Evolutionary conservation across 2,113 vertebrate species (phyloP), one percentile per base, ranked within the genome.

Genomic region (Calypte anna): DNA sequence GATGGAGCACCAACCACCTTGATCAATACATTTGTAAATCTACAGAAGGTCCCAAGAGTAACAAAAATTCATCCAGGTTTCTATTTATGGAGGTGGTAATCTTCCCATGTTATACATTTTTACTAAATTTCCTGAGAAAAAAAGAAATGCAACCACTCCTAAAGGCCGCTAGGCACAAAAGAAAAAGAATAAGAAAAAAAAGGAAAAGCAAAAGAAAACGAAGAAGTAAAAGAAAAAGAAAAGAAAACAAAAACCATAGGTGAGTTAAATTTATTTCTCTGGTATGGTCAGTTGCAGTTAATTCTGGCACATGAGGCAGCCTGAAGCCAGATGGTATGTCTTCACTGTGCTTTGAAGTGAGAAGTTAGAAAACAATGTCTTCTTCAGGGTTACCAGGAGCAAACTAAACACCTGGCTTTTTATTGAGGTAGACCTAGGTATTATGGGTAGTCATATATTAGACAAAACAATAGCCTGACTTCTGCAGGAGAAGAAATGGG

Each of bases 1-100:
- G 91, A 90, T 70, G 55, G 40, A 93, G 64, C 54, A 74, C 53
- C 53, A 55, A 81, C 31, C 8, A 48, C 31, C 38, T 86, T 86
- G 44, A 63, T 82, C 63, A 88, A 80, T 87, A 55, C 59, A 94
- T 81, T 91, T 93, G 67, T 92, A 95, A 96, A 86, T 82, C 66
- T 94, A 17, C 27, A 93, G 43, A 70, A 87, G 63, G 58, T 92
- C 75, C n/a, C 30, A 3, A 11, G n/a, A 92, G 67, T 30, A 77
- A 79, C 82, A 85, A 78, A 77, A 57, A 46, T 14, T 85, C 58
- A 76, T 88, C 72, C 73, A 6, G 2, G 12, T 91, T 91, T 91
- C 69, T 92, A 24, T 88, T 94, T 91, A 57, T 90, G 53, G 19
- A 79, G 68, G 61, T 61, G 8, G 59, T 48, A 88, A 83, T 89